A percentile compares a stretch with the other conserved stretches of the same genome.
Conservation (phyloP, 2,113 vertebrate genomes). For the Origma solitaria region DNA sequence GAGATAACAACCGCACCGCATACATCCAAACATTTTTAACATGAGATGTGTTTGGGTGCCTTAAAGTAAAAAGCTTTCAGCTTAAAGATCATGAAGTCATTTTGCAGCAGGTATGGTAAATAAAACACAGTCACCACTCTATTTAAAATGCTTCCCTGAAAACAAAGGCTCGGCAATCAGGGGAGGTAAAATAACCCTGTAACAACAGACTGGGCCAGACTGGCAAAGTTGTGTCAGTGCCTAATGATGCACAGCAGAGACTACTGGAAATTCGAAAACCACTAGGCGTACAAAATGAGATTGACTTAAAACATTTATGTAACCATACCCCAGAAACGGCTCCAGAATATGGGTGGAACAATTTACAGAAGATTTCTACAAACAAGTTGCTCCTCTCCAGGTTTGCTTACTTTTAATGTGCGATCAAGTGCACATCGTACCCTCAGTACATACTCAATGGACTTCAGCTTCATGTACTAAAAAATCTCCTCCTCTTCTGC, state of each 20-base stretch:
- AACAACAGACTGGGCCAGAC: background rate
- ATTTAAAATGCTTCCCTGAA: conserved; percentile 2
- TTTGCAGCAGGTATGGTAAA: background rate
- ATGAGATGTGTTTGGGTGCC: background rate
- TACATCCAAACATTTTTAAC: background rate
- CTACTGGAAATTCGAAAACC: background rate
- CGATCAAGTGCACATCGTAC: background rate
- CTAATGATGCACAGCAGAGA: background rate
- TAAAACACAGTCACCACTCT: background rate
- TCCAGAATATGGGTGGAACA: accelerated
- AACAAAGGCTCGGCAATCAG: background rate
- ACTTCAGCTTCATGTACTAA: background rate
- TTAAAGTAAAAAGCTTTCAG: background rate
- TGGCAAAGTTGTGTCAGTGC: background rate
- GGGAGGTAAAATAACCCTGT: background rate
- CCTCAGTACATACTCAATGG: background rate
- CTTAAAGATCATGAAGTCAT: background rate
- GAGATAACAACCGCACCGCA: background rate
- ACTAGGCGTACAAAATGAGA: background rate
- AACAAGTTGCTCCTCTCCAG: background rate
- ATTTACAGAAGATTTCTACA: background rate
- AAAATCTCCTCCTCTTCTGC: background rate
- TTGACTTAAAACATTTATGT: background rate
- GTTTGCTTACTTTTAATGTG: background rate
- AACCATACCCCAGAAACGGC: background rate